A percentile compares a stretch with the other conserved stretches of the same genome.
These are phyloP conservation scores for Probaryconus sp. DNA, from an alignment of 1,140 invertebrate genomes.

Conservation along the genomic window DNA sequence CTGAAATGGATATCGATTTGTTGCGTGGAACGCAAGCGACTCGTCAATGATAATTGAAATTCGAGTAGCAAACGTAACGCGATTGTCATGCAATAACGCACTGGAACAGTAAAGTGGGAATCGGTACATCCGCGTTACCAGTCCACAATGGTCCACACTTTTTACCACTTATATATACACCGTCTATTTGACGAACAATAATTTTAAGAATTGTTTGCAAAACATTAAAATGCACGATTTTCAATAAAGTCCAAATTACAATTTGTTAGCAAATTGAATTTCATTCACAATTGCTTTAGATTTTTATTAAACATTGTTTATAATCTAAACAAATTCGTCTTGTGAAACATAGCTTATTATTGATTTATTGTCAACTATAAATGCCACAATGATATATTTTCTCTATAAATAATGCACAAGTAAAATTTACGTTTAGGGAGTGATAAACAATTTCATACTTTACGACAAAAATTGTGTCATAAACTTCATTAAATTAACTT, in stretches of 20 bases:
- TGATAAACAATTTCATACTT: too few relatives aligned
- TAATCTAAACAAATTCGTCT: too few relatives aligned
- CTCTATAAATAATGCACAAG: too few relatives aligned
- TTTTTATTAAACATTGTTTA: too few relatives aligned
- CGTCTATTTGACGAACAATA: constrained; percentile 7
- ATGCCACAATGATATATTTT: too few relatives aligned
- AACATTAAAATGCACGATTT: constrained; percentile 1
- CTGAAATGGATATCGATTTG: constrained; percentile 64
- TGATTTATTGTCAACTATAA: too few relatives aligned
- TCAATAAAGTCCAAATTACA: neutral
- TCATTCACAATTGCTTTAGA: too few relatives aligned
- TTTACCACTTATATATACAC: constrained; percentile 30
- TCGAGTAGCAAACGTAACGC: constrained; percentile 61
- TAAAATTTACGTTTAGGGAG: too few relatives aligned
- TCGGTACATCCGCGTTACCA: constrained; percentile 22
- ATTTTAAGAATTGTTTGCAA: constrained; percentile 20
- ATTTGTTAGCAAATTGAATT: neutral
- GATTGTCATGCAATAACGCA: constrained; percentile 62
- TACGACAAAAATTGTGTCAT: too few relatives aligned
- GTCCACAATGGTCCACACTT: constrained; percentile 31
- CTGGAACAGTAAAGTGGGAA: constrained; percentile 35
- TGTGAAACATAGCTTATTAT: too few relatives aligned
- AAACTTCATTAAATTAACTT: too few relatives aligned
- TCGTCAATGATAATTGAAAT: constrained; percentile 65
- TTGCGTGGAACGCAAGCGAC: constrained; percentile 49